A percentile compares a stretch with the other conserved stretches of the same genome.
These are phyloP conservation scores for Danio albolineatus DNA, from an alignment of 2,797 vertebrate genomes.

Conservation along the genomic window DNA sequence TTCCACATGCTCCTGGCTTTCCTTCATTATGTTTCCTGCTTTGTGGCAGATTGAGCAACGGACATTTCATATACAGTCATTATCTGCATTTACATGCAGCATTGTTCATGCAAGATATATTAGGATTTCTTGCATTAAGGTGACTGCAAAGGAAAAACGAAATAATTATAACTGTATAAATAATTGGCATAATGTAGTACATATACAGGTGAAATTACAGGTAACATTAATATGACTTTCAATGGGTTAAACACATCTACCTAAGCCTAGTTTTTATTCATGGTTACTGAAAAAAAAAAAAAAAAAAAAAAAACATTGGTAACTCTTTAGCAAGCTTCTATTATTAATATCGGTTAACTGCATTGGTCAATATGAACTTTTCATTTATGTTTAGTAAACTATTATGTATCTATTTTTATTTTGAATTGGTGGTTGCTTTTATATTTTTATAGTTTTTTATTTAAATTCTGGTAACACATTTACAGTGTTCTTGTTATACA, in stretches of 20 bases:
- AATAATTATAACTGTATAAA: neutral
- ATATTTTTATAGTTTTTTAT: too few relatives aligned
- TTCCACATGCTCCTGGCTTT: conserved; percentile 80
- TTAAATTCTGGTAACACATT: too few relatives aligned
- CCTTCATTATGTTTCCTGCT: conserved; percentile 83
- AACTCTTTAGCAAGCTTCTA: too few relatives aligned
- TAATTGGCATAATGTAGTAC: neutral
- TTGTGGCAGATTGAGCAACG: conserved; percentile 82
- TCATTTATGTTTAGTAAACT: too few relatives aligned
- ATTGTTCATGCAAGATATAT: conserved; percentile 44
- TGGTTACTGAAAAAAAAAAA: too few relatives aligned
- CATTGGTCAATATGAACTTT: too few relatives aligned
- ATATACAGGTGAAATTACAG: neutral
- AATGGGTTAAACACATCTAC: conserved; percentile 76
- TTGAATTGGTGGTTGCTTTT: too few relatives aligned
- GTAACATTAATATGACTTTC: conserved; percentile 70
- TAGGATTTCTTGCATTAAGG: conserved; percentile 13
- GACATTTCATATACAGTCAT: conserved; percentile 68
- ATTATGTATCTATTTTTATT: too few relatives aligned
- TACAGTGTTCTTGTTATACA: too few relatives aligned
- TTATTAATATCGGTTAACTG: too few relatives aligned
- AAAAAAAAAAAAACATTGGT: too few relatives aligned
- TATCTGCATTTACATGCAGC: conserved; percentile 50
- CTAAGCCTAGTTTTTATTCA: conserved; percentile 60
- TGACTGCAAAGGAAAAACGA: neutral